phyloP scores from a whole-genome alignment of 2,797 vertebrate genomes.

The Avahi laniger region DNA sequence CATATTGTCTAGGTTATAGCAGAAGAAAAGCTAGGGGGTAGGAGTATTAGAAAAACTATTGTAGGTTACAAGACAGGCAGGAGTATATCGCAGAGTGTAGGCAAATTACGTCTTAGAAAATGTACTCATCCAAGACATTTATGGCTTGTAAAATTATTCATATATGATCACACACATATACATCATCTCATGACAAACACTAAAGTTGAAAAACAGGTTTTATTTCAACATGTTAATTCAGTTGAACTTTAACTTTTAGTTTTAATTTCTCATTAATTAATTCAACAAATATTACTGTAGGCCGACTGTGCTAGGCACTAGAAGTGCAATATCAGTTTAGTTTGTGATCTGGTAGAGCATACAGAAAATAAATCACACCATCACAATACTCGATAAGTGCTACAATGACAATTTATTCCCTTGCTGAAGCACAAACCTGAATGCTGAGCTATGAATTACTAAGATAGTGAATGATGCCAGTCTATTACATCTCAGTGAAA shows the following conservation, averaged over 20 bases:
- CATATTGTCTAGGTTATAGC: neutral
- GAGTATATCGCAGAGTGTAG: neutral
- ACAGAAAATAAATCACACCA: neutral
- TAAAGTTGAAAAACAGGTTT: neutral
- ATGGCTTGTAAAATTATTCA: neutral
- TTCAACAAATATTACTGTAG: neutral
- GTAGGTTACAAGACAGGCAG: neutral
- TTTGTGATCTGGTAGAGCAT: neutral
- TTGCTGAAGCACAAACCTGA: neutral
- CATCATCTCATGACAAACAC: neutral
- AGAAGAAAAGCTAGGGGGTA: neutral
- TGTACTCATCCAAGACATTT: neutral
- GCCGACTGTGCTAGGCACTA: neutral
- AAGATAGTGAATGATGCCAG: neutral
- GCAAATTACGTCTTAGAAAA: neutral
- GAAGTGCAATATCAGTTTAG: neutral
- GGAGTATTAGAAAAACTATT: neutral
- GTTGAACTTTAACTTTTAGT: neutral
- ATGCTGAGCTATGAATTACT: slow-evolving; percentile 12
- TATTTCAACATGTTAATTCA: slow-evolving; percentile 20
- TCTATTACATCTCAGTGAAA: neutral
- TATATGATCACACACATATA: neutral
- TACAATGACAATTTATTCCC: neutral
- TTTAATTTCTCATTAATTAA: slow-evolving; percentile 22
- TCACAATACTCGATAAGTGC: neutral